Conservation (phyloP, 2,888 invertebrate species). For the Sphaeridia pumilis region DNA sequence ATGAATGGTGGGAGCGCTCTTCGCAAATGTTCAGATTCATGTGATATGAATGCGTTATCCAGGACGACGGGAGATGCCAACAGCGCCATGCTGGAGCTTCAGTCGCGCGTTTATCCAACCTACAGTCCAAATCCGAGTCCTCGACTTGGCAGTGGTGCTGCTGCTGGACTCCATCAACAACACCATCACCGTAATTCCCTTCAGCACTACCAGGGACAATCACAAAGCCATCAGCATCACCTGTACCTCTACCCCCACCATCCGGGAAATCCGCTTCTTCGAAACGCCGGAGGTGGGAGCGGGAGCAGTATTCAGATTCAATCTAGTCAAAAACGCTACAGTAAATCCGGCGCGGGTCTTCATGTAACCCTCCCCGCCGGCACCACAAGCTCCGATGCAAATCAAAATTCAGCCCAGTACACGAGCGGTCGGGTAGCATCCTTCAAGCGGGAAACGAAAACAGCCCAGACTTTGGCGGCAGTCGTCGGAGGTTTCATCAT, state of each 20-base stretch:
- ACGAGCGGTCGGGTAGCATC: constrained; percentile 37
- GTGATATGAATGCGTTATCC: too few relatives aligned
- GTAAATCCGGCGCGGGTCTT: constrained; percentile 11
- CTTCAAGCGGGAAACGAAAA: constrained; percentile 68
- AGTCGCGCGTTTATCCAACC: constrained; percentile 14
- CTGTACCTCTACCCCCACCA: not conserved
- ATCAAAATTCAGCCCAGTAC: constrained; percentile 27
- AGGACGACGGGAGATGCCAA: constrained; percentile 6
- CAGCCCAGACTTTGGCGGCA: constrained; percentile 72
- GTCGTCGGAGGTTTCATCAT: constrained; percentile 79
- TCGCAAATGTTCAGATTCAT: constrained; percentile 6
- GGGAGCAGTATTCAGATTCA: constrained; percentile 16
- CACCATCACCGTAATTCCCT: constrained; percentile 1
- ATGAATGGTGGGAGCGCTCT: constrained; percentile 18
- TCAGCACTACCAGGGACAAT: not conserved
- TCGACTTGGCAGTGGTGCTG: not conserved
- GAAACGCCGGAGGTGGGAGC: not conserved
- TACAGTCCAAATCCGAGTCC: not conserved
- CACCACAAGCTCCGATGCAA: constrained; percentile 16
- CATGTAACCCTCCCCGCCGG: constrained; percentile 5
- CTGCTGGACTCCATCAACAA: not conserved
- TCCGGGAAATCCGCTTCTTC: not conserved
- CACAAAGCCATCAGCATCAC: constrained; percentile 4
- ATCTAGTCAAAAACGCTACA: constrained; percentile 10
- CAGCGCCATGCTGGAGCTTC: constrained; percentile 12